Evolutionary conservation across 2,113 vertebrate species (phyloP).

Genomic region (Salminus brasiliensis): DNA sequence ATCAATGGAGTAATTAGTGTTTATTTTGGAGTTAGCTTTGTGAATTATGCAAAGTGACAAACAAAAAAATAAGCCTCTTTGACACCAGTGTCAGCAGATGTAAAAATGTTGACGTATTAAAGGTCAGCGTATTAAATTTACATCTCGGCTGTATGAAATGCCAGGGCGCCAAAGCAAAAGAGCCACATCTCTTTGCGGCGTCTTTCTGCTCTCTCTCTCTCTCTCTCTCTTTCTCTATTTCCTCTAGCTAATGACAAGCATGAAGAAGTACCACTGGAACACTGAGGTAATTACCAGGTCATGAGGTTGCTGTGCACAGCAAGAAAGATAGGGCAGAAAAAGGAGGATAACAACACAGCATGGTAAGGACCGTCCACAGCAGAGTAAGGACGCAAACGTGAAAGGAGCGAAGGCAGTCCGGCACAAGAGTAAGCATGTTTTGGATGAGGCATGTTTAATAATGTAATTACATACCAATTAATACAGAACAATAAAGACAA

Average conservation of each 20-base stretch:
- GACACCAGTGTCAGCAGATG: conserved; percentile 51
- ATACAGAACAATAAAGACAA: conserved; percentile 25
- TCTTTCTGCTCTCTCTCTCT: conserved; percentile 23
- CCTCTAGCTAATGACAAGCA: conserved; percentile 41
- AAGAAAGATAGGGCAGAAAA: conserved; percentile 21
- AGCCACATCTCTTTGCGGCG: not conserved
- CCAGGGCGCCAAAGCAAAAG: not conserved
- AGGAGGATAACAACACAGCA: not conserved
- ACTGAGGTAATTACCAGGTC: conserved; percentile 64
- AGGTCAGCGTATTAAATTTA: conserved; percentile 18
- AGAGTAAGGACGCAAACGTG: not conserved
- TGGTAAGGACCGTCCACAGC: not conserved
- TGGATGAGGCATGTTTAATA: conserved; percentile 17
- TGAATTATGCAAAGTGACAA: conserved; percentile 51
- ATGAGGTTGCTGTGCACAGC: conserved; percentile 48
- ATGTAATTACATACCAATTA: conserved; percentile 39
- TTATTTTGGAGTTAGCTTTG: conserved; percentile 58
- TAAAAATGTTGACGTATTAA: conserved; percentile 3
- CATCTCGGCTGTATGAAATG: not conserved
- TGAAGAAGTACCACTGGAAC: conserved; percentile 48
- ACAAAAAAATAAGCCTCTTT: conserved; percentile 49
- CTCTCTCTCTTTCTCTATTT: conserved; percentile 14
- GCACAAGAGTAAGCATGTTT: not conserved
- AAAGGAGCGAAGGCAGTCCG: not conserved
- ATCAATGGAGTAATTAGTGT: conserved; percentile 65